Evolutionary conservation across 2,888 invertebrate species (phyloP), one percentile per base, ranked within the genome.

Genomic region (Choristoneura rosaceana): DNA sequence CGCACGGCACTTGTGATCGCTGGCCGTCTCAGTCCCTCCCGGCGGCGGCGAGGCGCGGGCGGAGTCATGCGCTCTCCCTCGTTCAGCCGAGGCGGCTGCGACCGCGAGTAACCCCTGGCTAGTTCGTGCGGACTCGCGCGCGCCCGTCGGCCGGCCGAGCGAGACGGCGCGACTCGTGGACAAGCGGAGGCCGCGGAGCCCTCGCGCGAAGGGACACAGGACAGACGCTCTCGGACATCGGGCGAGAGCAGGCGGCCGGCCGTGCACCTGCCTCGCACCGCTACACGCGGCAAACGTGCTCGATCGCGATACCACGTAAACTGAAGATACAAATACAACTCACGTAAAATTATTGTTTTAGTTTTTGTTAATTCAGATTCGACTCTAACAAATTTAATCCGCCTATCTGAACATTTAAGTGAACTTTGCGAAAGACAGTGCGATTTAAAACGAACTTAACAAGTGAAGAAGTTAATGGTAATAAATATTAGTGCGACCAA

Each of bases 221-320:
- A 92, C 94, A 94, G 94, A 94, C 94, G 94, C 91, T 93, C 93
- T 94, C 93, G 94, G 94, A 94, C 94, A 94, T 84, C 94, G 92
- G 94, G 91, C 94, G 93, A 91, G 94, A 93, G 94, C 93, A 93
- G 94, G 92, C 92, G 94, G 90, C 90, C 90, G 92, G 90, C 90
- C 89, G 90, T 89, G 90, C 93, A 91, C 92, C 92, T 92, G 92
- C 90, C 87, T 82, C 84, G 84, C 85, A 87, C 86, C 88, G 88
- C 82, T 87, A 88, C 90, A 86, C 90, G 89, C 89, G 84, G 90
- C 61, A 61, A 66, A 61, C 90, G 87, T 87, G 86, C 86, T 89
- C 86, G 85, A 89, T 87, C 91, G 91, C 91, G 91, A 89, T 76
- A 80, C 84, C 82, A 83, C 84, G 87, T 89, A 91, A 92, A 91